Evolutionary conservation across 2,888 invertebrate species (phyloP).

Genomic region (Pinctada fucata): DNA sequence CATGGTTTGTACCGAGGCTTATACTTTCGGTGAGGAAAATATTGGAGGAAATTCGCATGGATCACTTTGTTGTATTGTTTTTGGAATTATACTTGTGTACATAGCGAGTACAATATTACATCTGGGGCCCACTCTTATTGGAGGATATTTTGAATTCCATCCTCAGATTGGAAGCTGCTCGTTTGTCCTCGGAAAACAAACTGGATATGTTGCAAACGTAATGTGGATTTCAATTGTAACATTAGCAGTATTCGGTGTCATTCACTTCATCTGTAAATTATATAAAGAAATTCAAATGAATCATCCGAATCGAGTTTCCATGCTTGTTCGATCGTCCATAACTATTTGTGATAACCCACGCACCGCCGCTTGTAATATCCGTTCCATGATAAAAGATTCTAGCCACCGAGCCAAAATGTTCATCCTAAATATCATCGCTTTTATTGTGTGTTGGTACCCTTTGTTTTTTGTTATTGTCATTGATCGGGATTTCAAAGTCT

Average conservation of each 20-base stretch:
- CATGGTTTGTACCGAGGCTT: constrained; percentile 77
- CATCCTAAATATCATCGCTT: constrained; percentile 70
- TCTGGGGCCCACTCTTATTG: constrained; percentile 76
- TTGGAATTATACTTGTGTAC: constrained; percentile 76
- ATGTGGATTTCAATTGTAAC: constrained; percentile 77
- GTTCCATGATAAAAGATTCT: constrained; percentile 69
- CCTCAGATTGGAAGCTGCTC: constrained; percentile 75
- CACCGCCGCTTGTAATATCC: constrained; percentile 59
- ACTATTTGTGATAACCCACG: constrained; percentile 64
- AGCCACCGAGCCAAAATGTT: constrained; percentile 74
- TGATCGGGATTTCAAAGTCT: constrained; percentile 72
- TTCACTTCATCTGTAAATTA: constrained; percentile 73
- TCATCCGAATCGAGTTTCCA: constrained; percentile 69
- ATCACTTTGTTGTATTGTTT: constrained; percentile 74
- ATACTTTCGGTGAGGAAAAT: constrained; percentile 74
- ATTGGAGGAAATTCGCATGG: constrained; percentile 71
- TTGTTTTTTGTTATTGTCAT: constrained; percentile 73
- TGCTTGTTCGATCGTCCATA: constrained; percentile 73
- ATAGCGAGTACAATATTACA: constrained; percentile 75
- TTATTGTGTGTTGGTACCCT: constrained; percentile 76
- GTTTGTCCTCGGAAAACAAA: constrained; percentile 73
- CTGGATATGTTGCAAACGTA: constrained; percentile 75
- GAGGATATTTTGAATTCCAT: constrained; percentile 76
- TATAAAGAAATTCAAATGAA: constrained; percentile 75
- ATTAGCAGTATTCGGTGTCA: constrained; percentile 69